Evolutionary conservation across 2,888 invertebrate species (phyloP), one percentile per base, ranked within the genome.

Genomic region (Habrosyne pyritoides): DNA sequence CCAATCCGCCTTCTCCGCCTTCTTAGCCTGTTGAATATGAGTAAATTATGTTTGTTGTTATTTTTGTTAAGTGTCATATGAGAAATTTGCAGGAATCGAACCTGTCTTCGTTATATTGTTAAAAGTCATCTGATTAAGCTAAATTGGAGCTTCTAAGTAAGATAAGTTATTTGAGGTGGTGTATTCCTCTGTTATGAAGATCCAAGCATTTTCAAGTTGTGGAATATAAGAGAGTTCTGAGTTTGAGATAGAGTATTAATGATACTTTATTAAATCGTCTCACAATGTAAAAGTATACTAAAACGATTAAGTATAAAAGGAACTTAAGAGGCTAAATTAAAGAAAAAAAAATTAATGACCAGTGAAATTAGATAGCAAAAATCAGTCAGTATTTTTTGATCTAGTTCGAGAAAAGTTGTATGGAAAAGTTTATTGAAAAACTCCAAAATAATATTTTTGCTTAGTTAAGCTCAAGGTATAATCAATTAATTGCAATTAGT

Each of bases 1-100:
- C 94, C 95, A 95, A 86, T 95, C 94, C 89, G 95, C 94, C 84
- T 95, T 95, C 94, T 96, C 95, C 84, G 95, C 94, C 86, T 95
- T 95, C 94, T 96, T 96, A 81, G 95, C 94, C 96, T 96, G 95
- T 94, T 85, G 87, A 93, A 89, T 69, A 87, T 79, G 79, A 87
- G 79, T 72, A 77, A 73, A 68, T 60, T 68, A 70, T 71, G 69
- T 64, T 72, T 64, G 60, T 64, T 66, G 56, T 59, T 53, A 42
- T 46, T 55, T 56, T 36, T 57, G 64, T 67, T 61, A 21, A 54
- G 53, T 63, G 50, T 30, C 22, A 26, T 8, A 30, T 52, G 12
- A n/a, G 10, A 30, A 10, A 14, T 7, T 21, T 28, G n/a, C 24
- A 30, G 61, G 65, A 56, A n/a, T 66, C 58, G 56, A 66, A 66